A percentile compares a stretch with the other conserved stretches of the same genome.
These are phyloP conservation scores for Cheumatopsyche charites DNA, from an alignment of 1,140 invertebrate genomes.

Conservation along the genomic window DNA sequence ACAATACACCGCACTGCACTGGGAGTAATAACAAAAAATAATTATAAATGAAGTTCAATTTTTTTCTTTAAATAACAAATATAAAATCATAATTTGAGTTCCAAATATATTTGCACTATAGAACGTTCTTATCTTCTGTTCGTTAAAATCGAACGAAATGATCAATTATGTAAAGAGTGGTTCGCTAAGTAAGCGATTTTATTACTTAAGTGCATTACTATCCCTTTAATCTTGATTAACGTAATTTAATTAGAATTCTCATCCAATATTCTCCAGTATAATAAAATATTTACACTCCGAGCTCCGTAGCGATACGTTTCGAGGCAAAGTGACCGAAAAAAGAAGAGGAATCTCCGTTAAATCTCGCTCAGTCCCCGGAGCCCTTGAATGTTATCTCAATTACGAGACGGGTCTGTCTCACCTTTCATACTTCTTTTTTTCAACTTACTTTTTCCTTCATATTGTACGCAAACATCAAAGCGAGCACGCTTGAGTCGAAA, in stretches of 20 bases:
- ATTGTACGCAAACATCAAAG: slow-evolving; percentile 15
- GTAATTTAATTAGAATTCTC: no score
- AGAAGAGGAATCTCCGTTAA: not conserved
- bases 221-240: no score
- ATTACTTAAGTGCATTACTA: no score
- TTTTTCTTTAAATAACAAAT: no score
- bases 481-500: slow-evolving; percentile 13
- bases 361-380: not conserved
- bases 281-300: slow-evolving; percentile 10
- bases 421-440: slow-evolving; percentile 11
- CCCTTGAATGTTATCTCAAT: slow-evolving; percentile 17
- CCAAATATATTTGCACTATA: no score
- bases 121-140: no score
- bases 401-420: slow-evolving; percentile 3
- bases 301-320: not conserved
- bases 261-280: not conserved
- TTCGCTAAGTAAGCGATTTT: no score
- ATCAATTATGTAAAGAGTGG: no score
- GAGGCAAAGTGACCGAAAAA: not conserved
- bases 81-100: no score
- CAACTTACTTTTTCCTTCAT: not conserved
- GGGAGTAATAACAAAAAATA: no score
- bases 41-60: not conserved
- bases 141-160: no score
- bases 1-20: slow-evolving; percentile 29